phyloP scores from a whole-genome alignment of 2,113 vertebrate genomes.

The Tonatia bakeri region DNA sequence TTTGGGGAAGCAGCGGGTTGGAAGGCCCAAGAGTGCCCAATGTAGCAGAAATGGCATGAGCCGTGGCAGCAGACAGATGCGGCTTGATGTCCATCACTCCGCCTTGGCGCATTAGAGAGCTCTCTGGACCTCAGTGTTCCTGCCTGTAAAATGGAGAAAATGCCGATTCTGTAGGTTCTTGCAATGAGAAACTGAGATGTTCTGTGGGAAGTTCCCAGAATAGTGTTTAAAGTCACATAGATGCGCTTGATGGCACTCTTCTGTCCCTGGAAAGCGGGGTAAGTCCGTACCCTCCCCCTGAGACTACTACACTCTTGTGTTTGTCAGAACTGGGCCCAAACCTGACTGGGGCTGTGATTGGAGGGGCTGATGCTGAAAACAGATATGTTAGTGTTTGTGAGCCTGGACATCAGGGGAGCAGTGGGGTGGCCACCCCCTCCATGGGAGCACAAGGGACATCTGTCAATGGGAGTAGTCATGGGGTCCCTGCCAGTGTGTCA shows the following conservation, averaged over 20 bases:
- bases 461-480: neutral
- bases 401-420: neutral
- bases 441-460: too few species aligned
- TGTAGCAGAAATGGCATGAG: neutral
- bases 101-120: neutral
- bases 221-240: neutral
- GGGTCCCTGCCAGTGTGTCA: neutral
- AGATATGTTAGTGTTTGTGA: neutral
- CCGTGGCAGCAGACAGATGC: neutral
- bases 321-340: neutral
- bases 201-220: neutral
- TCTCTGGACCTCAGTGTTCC: neutral
- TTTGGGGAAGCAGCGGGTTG: neutral
- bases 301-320: neutral
- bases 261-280: neutral
- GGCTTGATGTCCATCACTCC: neutral
- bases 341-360: neutral
- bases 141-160: neutral
- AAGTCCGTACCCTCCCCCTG: neutral
- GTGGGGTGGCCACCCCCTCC: too few species aligned
- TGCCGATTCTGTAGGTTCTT: neutral
- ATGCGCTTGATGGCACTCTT: neutral
- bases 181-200: neutral
- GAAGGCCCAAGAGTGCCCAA: neutral
- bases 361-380: rapidly evolving